Base-by-base conservation (phyloP, 1,140 invertebrate genomes). In the Drosophila lini region DNA sequence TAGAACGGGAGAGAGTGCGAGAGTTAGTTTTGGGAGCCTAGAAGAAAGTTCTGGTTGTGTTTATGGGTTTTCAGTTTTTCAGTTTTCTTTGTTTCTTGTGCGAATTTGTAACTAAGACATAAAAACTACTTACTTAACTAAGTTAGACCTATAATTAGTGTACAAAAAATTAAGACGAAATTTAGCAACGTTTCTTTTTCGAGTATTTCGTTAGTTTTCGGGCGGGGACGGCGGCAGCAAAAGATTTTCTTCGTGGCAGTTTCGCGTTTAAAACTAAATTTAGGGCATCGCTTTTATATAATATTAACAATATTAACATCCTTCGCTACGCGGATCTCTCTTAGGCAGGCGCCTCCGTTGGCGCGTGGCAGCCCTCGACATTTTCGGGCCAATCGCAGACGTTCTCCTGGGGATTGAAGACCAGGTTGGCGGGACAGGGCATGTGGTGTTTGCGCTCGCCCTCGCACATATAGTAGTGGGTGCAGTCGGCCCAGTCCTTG, bases 341-440 rank as follows among this genome's bases (percentile, higher is more conserved):
- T 81, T 91, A 91, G 65, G 86, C 90, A 1, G 96, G 96, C 13
- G 96, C 96, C 92, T 95, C 96, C 28, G 96, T 97, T 83, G 97
- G 96, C 42, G 96, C 95, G 73, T 95, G 94, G 91, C 97, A 98
- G 9, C 96, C 96, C 91, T 97, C 97, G 1, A 98, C 97, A 84
- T 98, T 98, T 90, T 98, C 97, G 1, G 97, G 97, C 98, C 98
- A 98, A 93, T 98, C 98, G 92, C 98, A 98, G 1, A 98, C 97
- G 85, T 98, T 98, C 88, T 98, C 96, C 85, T 97, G 97, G 3
- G 95, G 95, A 93, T 98, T 98, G 93, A 98, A 98, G 0, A 98
- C 98, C 31, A 98, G 94, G 92, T 98, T 97, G n/a, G 95, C 94
- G 1, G 98, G 98, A 92, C 97, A 98, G n/a, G 97, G 97, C 97